phyloP scores from a whole-genome alignment of 2,888 invertebrate species.

The Ectropis crepuscularia region DNA sequence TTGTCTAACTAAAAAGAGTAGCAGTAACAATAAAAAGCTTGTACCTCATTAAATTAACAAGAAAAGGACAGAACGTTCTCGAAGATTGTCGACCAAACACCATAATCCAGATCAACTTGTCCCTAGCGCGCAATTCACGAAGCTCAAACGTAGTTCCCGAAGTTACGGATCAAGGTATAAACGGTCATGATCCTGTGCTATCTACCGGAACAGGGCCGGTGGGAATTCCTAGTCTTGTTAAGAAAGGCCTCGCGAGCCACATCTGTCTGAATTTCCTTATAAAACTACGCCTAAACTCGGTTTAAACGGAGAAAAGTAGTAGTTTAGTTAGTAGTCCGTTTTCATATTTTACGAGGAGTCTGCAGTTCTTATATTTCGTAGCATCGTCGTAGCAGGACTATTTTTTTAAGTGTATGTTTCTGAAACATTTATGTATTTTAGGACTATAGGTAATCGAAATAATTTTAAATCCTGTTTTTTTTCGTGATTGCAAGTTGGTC shows the following conservation, averaged over 20 bases:
- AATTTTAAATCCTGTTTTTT: no score
- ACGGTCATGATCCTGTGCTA: constrained; percentile 45
- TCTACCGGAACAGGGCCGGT: constrained; percentile 37
- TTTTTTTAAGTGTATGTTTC: no score
- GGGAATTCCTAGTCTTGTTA: constrained; percentile 38
- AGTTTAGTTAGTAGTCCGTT: no score
- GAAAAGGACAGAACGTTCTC: constrained; percentile 14
- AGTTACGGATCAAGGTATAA: constrained; percentile 55
- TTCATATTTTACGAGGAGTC: no score
- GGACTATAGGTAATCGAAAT: no score
- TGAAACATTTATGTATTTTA: no score
- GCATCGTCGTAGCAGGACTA: no score
- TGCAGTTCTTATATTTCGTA: no score
- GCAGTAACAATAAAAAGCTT: background rate
- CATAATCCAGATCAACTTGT: constrained; percentile 42
- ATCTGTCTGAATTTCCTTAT: constrained; percentile 5
- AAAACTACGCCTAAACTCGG: constrained; percentile 6
- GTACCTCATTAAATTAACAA: background rate
- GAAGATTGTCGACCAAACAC: constrained; percentile 19
- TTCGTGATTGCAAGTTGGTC: no score
- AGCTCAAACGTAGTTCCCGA: constrained; percentile 48
- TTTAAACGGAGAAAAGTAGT: background rate
- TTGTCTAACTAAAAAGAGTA: no score
- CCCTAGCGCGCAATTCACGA: constrained; percentile 54
- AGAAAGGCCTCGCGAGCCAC: background rate